Evolutionary conservation across 2,113 vertebrate genomes (phyloP).

Genomic region (Lamprotornis superbus): DNA sequence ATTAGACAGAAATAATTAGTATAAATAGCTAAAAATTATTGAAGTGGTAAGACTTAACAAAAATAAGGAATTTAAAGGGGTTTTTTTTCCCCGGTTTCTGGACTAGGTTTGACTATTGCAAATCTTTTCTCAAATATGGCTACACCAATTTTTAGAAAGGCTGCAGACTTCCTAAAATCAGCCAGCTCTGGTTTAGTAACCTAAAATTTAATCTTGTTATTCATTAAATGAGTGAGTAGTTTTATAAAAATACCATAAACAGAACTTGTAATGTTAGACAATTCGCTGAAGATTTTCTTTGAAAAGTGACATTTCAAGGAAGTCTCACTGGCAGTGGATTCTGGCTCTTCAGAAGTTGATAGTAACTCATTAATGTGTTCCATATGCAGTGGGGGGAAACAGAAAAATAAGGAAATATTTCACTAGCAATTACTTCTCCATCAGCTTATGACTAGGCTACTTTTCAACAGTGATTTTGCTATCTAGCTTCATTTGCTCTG

Average conservation of each 20-base stretch:
- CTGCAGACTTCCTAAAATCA: not conserved
- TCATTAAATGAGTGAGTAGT: not conserved
- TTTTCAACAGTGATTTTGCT: not conserved
- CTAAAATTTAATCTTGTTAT: not conserved
- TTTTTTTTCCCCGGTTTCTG: fast-evolving
- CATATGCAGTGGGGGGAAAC: not conserved
- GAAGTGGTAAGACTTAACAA: not conserved
- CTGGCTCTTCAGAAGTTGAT: not conserved
- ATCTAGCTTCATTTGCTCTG: not conserved
- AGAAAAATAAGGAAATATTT: not conserved
- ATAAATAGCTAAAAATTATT: not conserved
- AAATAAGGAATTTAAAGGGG: not conserved
- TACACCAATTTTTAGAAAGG: not conserved
- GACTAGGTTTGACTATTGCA: not conserved
- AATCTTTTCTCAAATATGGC: not conserved
- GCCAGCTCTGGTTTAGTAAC: not conserved
- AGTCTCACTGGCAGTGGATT: not conserved
- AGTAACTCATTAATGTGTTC: not conserved
- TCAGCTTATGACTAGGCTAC: not conserved
- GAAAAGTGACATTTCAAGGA: not conserved
- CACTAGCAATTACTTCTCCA: not conserved
- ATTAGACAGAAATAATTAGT: not conserved
- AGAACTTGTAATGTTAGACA: not conserved
- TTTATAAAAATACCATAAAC: not conserved
- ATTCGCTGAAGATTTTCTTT: not conserved